Evolutionary conservation across 2,888 invertebrate species (phyloP).

Genomic region (Acanthoscelides obtectus): DNA sequence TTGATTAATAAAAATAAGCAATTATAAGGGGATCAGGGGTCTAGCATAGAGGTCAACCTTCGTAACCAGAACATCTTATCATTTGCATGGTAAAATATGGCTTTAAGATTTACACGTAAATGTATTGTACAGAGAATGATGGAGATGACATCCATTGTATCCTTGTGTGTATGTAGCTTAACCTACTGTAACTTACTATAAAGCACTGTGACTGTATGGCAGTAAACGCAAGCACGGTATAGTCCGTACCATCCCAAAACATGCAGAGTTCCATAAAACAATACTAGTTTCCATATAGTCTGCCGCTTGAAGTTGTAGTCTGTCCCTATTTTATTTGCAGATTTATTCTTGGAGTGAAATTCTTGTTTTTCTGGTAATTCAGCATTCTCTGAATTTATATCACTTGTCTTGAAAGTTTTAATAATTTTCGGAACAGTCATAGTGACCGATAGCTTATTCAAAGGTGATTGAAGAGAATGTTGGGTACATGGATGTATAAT

Average conservation of each 20-base stretch:
- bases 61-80: too few species aligned
- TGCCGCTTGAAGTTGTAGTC: neutral
- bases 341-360: neutral
- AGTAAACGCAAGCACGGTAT: neutral
- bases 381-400: neutral
- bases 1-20: too few species aligned
- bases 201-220: neutral
- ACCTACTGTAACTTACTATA: neutral
- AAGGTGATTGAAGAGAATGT: too few species aligned
- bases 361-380: neutral
- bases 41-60: too few species aligned
- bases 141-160: too few species aligned
- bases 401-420: neutral
- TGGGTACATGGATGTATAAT: too few species aligned
- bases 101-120: too few species aligned
- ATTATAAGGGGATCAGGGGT: too few species aligned
- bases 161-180: too few species aligned
- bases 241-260: neutral
- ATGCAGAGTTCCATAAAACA: neutral
- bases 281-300: neutral
- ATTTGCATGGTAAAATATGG: too few species aligned
- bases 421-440: neutral
- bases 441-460: too few species aligned
- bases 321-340: neutral
- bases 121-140: too few species aligned